Percentiles rank a stretch among this genome's conserved stretches.
phyloP scores from a whole-genome alignment of 2,797 vertebrate genomes.

The Alca torda region DNA sequence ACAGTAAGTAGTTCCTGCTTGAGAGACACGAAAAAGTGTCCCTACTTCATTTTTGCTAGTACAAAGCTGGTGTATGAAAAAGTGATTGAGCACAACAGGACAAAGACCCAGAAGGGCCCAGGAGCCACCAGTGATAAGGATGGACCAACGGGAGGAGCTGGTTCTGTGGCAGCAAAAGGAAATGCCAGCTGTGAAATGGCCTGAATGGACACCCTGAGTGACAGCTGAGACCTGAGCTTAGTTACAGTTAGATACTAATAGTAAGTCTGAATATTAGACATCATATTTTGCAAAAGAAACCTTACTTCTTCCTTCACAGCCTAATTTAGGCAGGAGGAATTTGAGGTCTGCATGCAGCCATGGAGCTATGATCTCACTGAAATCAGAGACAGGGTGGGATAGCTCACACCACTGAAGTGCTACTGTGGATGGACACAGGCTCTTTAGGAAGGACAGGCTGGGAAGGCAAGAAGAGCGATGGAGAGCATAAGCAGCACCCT shows the following conservation, averaged over 20 bases:
- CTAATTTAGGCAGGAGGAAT: neutral
- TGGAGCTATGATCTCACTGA: neutral
- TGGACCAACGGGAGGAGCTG: neutral
- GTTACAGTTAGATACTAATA: too few species aligned
- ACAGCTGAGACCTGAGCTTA: neutral
- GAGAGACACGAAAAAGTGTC: neutral
- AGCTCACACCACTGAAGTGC: neutral
- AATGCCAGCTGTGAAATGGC: neutral
- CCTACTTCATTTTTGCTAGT: rapidly evolving
- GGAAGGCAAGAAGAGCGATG: neutral
- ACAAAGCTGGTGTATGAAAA: neutral
- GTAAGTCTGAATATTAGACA: neutral
- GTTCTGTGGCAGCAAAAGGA: neutral
- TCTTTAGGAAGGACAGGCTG: neutral
- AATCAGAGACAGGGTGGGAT: neutral
- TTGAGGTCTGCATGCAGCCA: neutral
- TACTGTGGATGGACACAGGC: neutral
- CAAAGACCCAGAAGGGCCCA: neutral
- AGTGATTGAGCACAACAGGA: neutral
- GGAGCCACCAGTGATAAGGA: neutral
- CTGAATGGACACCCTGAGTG: rapidly evolving
- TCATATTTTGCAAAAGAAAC: neutral
- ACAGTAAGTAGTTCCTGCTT: neutral
- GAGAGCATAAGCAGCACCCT: neutral
- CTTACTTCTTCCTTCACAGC: neutral